Base-by-base conservation (phyloP, 37 sponge, comb jelly and placozoan genomes). In the Tethya wilhelma region DNA sequence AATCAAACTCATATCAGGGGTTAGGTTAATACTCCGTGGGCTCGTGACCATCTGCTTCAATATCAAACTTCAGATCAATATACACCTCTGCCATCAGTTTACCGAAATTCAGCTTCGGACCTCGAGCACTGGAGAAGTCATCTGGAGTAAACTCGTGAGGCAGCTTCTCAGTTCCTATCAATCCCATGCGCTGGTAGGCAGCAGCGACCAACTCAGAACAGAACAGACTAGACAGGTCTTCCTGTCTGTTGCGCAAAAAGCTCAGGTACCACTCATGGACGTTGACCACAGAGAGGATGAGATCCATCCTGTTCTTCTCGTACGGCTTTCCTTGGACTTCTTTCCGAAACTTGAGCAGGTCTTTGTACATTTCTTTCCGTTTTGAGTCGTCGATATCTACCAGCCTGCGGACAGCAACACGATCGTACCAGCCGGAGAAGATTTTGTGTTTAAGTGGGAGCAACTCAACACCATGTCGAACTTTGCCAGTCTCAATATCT, bases 371-470 rank as follows among this genome's bases (percentile, higher is more conserved):
- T 55, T 78, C 59, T 32, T 65, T 38, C 8, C 94, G 84, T 64
- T 82, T 53, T 34, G 82, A 76, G 2, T 56, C 58, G 31, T 67
- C 44, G 0, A 93, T 62, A 1, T 78, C 90, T 20, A 44, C 65
- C 34, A 93, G 83, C 1, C 75, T 75, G 17, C 94, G 71, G 4
- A 93, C 65, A n/a, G 90, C 94, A 0, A 89, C 90, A 1, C 79
- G 46, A 41, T 84, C 58, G 44, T 93, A 93, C 90, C 90, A 93
- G 36, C 94, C 94, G 60, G 90, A 89, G 71, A 82, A 93, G 38
- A 93, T 74, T 72, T 93, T 93, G 33, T 72, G 59, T 28, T 63
- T 37, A 6, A 93, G 77, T 34, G 94, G 94, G 2, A 89, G 71
- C 0, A 93, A 69, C 63, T 93, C 90, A 1, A 93, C 94, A 12